phyloP scores from a whole-genome alignment of 2,888 invertebrate species.

The Hesperia comma region DNA sequence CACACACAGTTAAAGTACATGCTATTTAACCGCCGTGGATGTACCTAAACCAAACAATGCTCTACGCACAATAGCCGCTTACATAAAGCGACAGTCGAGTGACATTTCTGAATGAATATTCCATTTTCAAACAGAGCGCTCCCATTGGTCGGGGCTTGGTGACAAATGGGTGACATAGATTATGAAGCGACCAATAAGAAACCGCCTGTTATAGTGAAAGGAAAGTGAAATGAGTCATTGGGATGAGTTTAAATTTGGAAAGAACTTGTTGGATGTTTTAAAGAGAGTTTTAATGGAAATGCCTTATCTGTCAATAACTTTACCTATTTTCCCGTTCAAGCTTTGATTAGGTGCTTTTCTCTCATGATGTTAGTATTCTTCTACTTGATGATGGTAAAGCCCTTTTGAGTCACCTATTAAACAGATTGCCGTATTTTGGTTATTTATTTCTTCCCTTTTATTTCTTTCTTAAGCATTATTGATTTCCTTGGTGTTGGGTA shows the following conservation, averaged over 20 bases:
- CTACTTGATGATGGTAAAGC: too few relatives aligned
- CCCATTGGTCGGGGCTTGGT: slow-evolving; percentile 75
- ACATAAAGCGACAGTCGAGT: slow-evolving; percentile 65
- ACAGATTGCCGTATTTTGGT: too few relatives aligned
- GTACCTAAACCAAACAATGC: slow-evolving; percentile 22
- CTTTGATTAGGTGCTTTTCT: neutral
- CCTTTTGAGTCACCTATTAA: too few relatives aligned
- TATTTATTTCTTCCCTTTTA: too few relatives aligned
- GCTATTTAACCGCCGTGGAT: neutral
- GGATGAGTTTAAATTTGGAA: slow-evolving; percentile 1
- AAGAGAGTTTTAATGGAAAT: neutral
- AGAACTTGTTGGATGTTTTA: neutral
- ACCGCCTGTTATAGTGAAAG: slow-evolving; percentile 45
- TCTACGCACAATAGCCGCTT: slow-evolving; percentile 50
- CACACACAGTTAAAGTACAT: too few relatives aligned
- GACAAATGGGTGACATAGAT: slow-evolving; percentile 81
- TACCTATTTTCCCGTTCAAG: neutral
- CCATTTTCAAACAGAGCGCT: slow-evolving; percentile 59
- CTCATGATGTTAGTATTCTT: too few relatives aligned
- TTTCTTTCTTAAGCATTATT: too few relatives aligned
- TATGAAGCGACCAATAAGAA: slow-evolving; percentile 61
- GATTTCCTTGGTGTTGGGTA: too few relatives aligned
- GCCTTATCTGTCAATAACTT: neutral
- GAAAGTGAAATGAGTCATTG: slow-evolving; percentile 36
- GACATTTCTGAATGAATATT: slow-evolving; percentile 71